A percentile compares a stretch with the other conserved stretches of the same genome.
Evolutionary conservation across 2,797 vertebrate species (phyloP).

Genomic region (Trachops cirrhosus): DNA sequence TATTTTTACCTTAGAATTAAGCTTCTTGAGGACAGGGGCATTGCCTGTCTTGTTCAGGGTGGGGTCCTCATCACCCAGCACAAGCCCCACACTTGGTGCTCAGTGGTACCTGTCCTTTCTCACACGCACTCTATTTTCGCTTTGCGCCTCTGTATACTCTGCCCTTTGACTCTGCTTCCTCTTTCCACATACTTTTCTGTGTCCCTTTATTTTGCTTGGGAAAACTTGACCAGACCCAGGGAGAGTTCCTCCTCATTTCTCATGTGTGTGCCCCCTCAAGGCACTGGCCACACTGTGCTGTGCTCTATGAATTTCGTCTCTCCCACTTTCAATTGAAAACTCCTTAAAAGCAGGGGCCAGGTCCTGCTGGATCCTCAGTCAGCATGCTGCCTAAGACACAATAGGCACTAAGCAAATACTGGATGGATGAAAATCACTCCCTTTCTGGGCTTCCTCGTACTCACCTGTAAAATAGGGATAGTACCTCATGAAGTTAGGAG

Average conservation of each 20-base stretch:
- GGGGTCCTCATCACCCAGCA: neutral
- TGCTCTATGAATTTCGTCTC: neutral
- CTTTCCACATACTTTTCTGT: neutral
- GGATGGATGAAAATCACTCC: neutral
- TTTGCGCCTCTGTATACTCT: rapidly evolving
- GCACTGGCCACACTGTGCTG: neutral
- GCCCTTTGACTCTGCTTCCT: neutral
- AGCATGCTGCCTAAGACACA: neutral
- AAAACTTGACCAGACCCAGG: neutral
- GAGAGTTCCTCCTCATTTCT: neutral
- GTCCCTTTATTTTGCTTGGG: neutral
- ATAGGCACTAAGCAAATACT: neutral
- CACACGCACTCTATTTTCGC: neutral
- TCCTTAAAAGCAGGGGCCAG: neutral
- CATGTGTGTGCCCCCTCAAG: too few species aligned
- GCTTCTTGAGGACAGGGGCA: neutral
- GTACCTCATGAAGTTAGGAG: neutral
- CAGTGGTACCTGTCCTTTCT: neutral
- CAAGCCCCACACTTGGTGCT: neutral
- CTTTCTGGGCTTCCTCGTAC: neutral
- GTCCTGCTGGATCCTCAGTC: neutral
- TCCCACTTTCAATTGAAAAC: neutral
- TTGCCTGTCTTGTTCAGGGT: neutral
- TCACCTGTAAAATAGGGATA: neutral
- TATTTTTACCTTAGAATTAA: neutral